Evolutionary conservation across 2,113 vertebrate species (phyloP), one percentile per base, ranked within the genome.

Genomic region (Scopus umbretta): DNA sequence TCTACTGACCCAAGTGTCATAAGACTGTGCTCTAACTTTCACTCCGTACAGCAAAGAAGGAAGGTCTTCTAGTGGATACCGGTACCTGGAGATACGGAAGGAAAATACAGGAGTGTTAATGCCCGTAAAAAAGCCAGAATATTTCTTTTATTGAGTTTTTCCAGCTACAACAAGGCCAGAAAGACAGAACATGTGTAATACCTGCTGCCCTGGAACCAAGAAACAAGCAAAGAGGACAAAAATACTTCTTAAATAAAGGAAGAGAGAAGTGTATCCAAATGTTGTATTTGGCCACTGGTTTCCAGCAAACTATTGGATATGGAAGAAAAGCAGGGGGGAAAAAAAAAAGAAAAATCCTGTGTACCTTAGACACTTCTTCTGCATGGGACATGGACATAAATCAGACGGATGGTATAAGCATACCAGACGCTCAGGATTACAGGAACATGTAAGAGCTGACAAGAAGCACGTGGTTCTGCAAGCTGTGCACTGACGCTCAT

Each of bases 391-490:
- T 25, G 98, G 98, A 76, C 99, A 99, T 71, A 99, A 98, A 58
- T 99, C 99, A 62, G 96, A 93, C 0, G 98, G 96, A 42, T 99
- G 99, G 92, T 99, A 98, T 13, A 99, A 98, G 97, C 99, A 99
- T 32, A 99, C 99, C 53, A 99, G 98, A 11, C 98, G 98, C 49
- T 99, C 99, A 0, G 99, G 98, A 92, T 98, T 99, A 95, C 99
- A 99, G 89, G 98, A 98, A n/a, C 99, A 99, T 0, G 99, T 99
- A 72, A 99, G 98, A 6, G 99, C 99, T 40, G 99, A 99, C 93
- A 99, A 98, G 97, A 99, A 99, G 93, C 99, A 99, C 2, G 99
- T 99, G 38, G 99, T 99, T 97, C 99, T 99, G 96, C 99, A 99
- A 68, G 98, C 99, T 85, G 98, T 97, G 95, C 99, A 99, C 97